These are phyloP conservation scores for Thecophora atra DNA, from an alignment of 2,888 invertebrate species.

Conservation along the genomic window DNA sequence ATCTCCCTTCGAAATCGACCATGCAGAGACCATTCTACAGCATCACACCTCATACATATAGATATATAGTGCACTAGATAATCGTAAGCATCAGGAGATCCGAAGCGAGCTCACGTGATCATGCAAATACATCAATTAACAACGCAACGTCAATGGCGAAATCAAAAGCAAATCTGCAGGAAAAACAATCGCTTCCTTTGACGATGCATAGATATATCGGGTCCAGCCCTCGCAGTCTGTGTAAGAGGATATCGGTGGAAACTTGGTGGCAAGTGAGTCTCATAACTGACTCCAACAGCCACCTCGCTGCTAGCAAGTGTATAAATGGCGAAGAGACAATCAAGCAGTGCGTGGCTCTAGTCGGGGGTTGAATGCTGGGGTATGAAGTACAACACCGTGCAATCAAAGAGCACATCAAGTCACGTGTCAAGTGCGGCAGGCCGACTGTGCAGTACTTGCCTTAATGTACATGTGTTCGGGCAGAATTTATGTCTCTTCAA, in stretches of 20 bases:
- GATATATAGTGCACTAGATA: neutral
- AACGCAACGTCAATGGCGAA: constrained; percentile 11
- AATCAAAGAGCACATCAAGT: constrained; percentile 58
- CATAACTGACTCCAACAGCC: neutral
- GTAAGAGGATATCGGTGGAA: constrained; percentile 33
- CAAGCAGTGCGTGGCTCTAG: neutral
- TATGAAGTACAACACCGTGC: constrained; percentile 39
- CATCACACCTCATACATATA: too few species aligned
- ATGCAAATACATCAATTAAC: constrained; percentile 8
- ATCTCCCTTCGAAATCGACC: too few species aligned
- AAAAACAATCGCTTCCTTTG: constrained; percentile 5
- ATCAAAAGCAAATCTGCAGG: constrained; percentile 24
- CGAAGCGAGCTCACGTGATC: constrained; percentile 16
- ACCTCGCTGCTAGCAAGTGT: constrained; percentile 15
- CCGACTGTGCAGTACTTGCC: neutral
- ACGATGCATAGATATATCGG: neutral
- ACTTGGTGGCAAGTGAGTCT: neutral
- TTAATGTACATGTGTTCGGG: neutral
- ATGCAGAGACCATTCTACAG: too few species aligned
- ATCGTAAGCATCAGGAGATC: neutral
- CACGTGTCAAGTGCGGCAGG: constrained; percentile 52
- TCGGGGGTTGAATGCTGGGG: constrained; percentile 6
- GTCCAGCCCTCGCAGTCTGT: neutral
- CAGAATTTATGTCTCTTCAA: constrained; percentile 23
- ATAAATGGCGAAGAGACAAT: constrained; percentile 22